A percentile compares a stretch with the other conserved stretches of the same genome.
phyloP scores from a whole-genome alignment of 2,113 vertebrate species.

The Puffinus mauretanicus region DNA sequence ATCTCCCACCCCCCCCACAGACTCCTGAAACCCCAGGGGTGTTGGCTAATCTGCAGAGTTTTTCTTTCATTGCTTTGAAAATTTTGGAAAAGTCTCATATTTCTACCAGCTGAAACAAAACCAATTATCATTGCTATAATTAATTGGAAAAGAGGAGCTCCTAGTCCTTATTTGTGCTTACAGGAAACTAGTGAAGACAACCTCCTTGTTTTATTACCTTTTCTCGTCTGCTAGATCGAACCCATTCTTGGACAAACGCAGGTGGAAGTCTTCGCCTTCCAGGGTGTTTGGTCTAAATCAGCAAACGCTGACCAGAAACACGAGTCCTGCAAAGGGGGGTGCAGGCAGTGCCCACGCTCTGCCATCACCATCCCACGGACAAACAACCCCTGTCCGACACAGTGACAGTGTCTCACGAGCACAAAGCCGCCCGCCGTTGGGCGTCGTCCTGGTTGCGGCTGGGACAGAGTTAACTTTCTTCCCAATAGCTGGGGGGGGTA shows the following conservation, averaged over 20 bases:
- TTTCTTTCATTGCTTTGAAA: background rate
- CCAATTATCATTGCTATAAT: background rate
- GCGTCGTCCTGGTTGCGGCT: background rate
- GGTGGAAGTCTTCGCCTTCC: background rate
- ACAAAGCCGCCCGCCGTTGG: background rate
- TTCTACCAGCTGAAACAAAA: background rate
- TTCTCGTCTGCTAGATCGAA: background rate
- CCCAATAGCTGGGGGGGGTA: too few relatives aligned
- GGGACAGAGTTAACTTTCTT: too few relatives aligned
- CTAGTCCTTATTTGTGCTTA: background rate
- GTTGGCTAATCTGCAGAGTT: background rate
- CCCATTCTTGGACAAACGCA: background rate
- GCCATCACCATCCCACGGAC: background rate
- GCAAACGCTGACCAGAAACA: background rate
- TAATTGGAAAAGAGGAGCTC: background rate
- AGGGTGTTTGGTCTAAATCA: background rate
- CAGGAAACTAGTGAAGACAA: background rate
- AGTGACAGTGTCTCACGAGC: background rate
- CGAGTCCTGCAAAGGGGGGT: rapidly evolving
- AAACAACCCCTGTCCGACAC: background rate
- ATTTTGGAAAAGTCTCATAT: background rate
- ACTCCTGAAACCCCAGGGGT: background rate
- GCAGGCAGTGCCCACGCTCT: background rate
- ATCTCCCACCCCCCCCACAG: background rate
- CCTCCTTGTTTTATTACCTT: background rate